Percentiles rank a stretch among this genome's conserved stretches.
These are phyloP conservation scores for Tachypleus tridentatus DNA, from an alignment of 1,140 invertebrate genomes.

Conservation along the genomic window DNA sequence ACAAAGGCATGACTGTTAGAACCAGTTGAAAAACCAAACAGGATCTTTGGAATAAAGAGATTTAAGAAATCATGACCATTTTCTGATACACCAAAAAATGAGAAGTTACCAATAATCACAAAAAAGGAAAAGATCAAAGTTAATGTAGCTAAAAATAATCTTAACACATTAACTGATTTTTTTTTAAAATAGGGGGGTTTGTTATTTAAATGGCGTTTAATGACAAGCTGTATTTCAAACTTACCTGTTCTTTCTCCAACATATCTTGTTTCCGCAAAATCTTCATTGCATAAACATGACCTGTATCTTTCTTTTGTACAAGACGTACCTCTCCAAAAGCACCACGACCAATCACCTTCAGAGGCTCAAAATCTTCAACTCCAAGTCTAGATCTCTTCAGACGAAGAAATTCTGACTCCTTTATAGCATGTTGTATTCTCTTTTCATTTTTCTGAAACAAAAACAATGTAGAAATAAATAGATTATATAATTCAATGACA, in stretches of 20 bases:
- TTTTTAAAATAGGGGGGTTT: not conserved
- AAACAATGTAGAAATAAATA: no score
- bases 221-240: not conserved
- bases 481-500: no score
- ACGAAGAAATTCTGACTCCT: slow-evolving; percentile 95
- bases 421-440: slow-evolving; percentile 86
- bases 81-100: no score
- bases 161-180: no score
- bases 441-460: slow-evolving; percentile 40
- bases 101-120: no score
- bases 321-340: slow-evolving; percentile 83
- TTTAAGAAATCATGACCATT: no score
- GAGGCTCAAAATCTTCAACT: slow-evolving; percentile 62
- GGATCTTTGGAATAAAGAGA: no score
- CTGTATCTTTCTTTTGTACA: slow-evolving; percentile 72
- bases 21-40: no score
- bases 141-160: no score
- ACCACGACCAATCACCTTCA: slow-evolving; percentile 76
- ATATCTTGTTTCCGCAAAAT: slow-evolving; percentile 35
- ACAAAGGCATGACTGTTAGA: no score
- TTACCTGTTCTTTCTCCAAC: slow-evolving; percentile 67
- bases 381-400: slow-evolving; percentile 89
- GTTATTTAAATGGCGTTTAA: no score
- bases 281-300: slow-evolving; percentile 87
- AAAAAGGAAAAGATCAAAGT: no score